Base-by-base conservation (phyloP, 1,140 invertebrate genomes). In the Drosophila simulans region DNA sequence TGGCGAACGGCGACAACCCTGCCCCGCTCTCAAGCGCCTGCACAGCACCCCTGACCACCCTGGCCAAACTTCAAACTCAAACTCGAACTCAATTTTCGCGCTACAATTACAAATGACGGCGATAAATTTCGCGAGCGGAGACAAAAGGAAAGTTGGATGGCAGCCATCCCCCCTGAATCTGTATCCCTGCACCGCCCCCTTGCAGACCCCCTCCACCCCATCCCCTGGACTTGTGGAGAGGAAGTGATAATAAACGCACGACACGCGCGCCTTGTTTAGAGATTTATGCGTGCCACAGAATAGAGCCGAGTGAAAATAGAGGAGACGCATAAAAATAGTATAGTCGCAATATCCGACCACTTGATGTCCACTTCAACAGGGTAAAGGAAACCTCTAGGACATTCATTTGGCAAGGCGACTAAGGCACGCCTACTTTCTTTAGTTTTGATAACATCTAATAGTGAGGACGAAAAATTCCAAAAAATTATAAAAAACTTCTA, bases 51-150 rank as follows among this genome's bases (percentile, higher is more conserved):
- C 65, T 68, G 46, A 40, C 43, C 48, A 64, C 25, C 56, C 60
- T 25, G 15, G 25, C 64, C 62, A 83, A 77, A 88, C 84, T 88
- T 88, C 84, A 88, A 89, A 89, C 84, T 89, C 80, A 89, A 89
- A 89, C 84, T 39, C 2, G 4, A 39, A 31, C 31, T 88, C 84
- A 89, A 89, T 89, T 89, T 89, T 84, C 85, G 84, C 80, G 77
- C 85, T 77, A 78, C 85, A 89, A 89, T 89, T 89, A 84, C 85
- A 90, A 89, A 89, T 90, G 85, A 90, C 64, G 72, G 85, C 85
- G 53, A 89, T 89, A 89, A 89, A 89, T 89, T 84, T 84, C 76
- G 64, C 80, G 42, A 55, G 60, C 31, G 59, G 72, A 89, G 80
- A 89, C 79, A 89, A 88, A 88, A 72, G 78, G 52, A 85, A 84